These are phyloP conservation scores for Oryzias celebensis DNA, from an alignment of 2,113 vertebrate species.

Conservation along the genomic window DNA sequence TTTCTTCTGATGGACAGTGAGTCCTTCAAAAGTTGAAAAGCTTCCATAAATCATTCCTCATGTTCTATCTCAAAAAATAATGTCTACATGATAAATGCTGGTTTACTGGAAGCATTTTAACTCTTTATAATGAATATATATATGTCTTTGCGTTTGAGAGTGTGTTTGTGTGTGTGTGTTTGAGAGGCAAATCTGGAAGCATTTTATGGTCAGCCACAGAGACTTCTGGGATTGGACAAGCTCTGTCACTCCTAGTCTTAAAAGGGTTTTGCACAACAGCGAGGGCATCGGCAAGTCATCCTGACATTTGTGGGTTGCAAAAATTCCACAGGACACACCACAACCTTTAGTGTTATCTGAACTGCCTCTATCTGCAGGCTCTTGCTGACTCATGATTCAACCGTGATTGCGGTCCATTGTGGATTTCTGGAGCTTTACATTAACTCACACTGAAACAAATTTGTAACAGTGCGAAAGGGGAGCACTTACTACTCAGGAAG, in stretches of 20 bases:
- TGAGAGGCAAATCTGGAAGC: slow-evolving; percentile 80
- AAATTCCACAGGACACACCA: slow-evolving; percentile 60
- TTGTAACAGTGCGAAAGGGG: slow-evolving; percentile 34
- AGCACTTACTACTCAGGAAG: slow-evolving; percentile 1
- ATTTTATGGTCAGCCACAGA: slow-evolving; percentile 76
- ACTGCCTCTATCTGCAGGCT: slow-evolving; percentile 52
- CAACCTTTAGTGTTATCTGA: slow-evolving; percentile 55
- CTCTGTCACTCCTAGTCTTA: slow-evolving; percentile 74
- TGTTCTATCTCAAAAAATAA: slow-evolving; percentile 73
- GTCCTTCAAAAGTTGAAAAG: slow-evolving; percentile 58
- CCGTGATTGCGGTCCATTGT: slow-evolving; percentile 60
- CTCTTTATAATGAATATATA: slow-evolving; percentile 71
- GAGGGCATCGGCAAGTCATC: slow-evolving; percentile 71
- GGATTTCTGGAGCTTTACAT: slow-evolving; percentile 50
- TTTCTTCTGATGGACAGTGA: slow-evolving; percentile 68
- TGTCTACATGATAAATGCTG: slow-evolving; percentile 75
- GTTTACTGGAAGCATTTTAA: slow-evolving; percentile 78
- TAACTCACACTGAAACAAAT: slow-evolving; percentile 49
- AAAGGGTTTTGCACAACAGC: slow-evolving; percentile 70
- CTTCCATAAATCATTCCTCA: slow-evolving; percentile 76
- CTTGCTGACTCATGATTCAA: slow-evolving; percentile 51
- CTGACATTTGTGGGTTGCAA: slow-evolving; percentile 57
- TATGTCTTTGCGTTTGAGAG: slow-evolving; percentile 51
- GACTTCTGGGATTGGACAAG: slow-evolving; percentile 76
- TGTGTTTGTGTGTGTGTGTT: slow-evolving; percentile 58